Conservation (phyloP, 2,797 vertebrate genomes). For the Knipowitschia caucasica region DNA sequence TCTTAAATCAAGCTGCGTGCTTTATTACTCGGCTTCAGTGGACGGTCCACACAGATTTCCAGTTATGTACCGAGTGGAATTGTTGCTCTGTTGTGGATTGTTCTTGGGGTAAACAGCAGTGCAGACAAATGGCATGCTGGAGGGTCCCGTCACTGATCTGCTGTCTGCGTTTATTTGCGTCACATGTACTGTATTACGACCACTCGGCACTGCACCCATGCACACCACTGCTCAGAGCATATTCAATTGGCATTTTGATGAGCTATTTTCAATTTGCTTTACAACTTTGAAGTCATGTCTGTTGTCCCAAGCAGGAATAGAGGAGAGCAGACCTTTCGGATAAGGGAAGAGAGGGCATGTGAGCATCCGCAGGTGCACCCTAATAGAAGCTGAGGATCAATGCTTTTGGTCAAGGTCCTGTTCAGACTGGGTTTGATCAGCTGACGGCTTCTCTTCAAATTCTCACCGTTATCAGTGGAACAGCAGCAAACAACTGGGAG, state of each 20-base stretch:
- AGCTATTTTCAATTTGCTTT: background rate
- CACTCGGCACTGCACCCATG: constrained; percentile 4
- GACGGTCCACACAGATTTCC: background rate
- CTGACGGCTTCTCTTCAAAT: constrained; percentile 54
- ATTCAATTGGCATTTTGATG: background rate
- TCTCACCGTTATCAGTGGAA: constrained; percentile 24
- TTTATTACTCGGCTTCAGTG: constrained; percentile 7
- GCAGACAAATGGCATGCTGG: constrained; percentile 1
- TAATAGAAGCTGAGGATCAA: constrained; percentile 50
- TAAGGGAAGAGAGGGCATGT: constrained; percentile 47
- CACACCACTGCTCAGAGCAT: constrained; percentile 9
- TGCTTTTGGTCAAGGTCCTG: constrained; percentile 48
- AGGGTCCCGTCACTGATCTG: constrained; percentile 5
- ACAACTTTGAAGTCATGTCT: constrained; percentile 7
- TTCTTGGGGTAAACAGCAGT: background rate
- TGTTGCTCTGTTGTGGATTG: background rate
- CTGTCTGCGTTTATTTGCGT: constrained; percentile 13
- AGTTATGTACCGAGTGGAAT: background rate
- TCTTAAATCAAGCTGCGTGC: constrained; percentile 15
- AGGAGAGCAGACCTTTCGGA: constrained; percentile 43
- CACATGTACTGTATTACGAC: constrained; percentile 13
- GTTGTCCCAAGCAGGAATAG: too few species aligned
- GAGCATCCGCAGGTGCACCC: constrained; percentile 61
- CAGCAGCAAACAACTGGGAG: background rate
- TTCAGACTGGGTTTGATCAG: constrained; percentile 57